Conservation (phyloP, 2,113 vertebrate species). For the Bubo scandiacus region DNA sequence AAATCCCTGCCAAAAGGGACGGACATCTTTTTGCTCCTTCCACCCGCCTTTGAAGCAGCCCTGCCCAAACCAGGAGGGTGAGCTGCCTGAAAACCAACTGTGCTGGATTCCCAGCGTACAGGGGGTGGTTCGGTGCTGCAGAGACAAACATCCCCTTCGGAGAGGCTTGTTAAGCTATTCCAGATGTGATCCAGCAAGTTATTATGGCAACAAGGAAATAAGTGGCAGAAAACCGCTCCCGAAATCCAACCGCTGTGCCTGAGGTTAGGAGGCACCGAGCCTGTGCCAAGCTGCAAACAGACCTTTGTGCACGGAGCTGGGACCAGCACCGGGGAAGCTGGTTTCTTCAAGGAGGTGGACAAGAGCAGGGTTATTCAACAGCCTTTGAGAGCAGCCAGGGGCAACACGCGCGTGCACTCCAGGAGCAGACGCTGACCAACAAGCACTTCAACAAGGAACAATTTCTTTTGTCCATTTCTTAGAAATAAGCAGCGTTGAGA, state of each 20-base stretch:
- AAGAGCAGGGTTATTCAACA: background rate
- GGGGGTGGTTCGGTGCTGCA: rapidly evolving
- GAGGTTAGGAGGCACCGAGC: background rate
- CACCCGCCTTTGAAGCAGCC: background rate
- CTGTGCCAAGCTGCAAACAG: background rate
- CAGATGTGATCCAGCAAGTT: background rate
- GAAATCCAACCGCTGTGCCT: background rate
- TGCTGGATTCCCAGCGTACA: rapidly evolving
- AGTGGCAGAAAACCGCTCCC: background rate
- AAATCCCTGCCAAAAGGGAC: background rate
- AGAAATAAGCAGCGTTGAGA: background rate
- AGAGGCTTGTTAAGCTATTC: background rate
- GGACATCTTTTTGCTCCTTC: background rate
- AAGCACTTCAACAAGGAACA: background rate
- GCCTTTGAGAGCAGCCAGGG: background rate
- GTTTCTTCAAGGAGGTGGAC: background rate
- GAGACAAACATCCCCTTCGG: background rate
- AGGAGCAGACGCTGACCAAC: background rate
- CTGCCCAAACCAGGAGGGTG: background rate
- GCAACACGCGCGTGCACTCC: rapidly evolving
- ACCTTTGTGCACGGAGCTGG: background rate
- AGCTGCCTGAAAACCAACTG: background rate
- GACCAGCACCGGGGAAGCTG: background rate
- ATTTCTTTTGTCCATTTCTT: background rate
- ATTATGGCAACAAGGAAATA: background rate